A percentile compares a stretch with the other conserved stretches of the same genome.
Conservation (phyloP, 2,888 invertebrate species). For the Adelphocoris suturalis region DNA sequence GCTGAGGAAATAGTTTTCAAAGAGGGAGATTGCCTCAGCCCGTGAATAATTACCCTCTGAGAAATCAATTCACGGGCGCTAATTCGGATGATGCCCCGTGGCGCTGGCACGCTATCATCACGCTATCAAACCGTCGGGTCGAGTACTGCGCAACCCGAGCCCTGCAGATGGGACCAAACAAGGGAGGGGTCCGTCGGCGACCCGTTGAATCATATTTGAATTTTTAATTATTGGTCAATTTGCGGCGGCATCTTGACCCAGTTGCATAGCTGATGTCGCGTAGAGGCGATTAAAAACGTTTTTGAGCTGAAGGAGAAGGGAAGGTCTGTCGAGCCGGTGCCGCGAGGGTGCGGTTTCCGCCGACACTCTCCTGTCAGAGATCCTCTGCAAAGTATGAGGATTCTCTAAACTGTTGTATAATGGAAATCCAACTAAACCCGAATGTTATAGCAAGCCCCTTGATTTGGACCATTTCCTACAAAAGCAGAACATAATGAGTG, state of each 20-base stretch:
- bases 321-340: slow-evolving; percentile 2
- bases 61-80: slow-evolving; percentile 41
- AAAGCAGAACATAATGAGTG: no score
- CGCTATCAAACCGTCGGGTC: slow-evolving; percentile 9
- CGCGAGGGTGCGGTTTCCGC: not conserved
- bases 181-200: slow-evolving; percentile 6
- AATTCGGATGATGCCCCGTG: slow-evolving; percentile 24
- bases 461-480: no score
- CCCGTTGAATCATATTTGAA: slow-evolving; percentile 34
- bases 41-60: slow-evolving; percentile 31
- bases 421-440: no score
- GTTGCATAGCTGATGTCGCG: slow-evolving; percentile 31
- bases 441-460: no score
- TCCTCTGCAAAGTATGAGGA: not conserved
- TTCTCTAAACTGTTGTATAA: not conserved
- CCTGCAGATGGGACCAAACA: slow-evolving; percentile 16
- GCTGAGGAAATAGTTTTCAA: not conserved
- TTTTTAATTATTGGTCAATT: slow-evolving; percentile 42
- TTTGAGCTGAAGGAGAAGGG: not conserved
- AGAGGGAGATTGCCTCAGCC: slow-evolving; percentile 8
- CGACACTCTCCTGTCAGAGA: not conserved
- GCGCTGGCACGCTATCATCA: slow-evolving; percentile 36
- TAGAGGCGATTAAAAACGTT: not conserved
- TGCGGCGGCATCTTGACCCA: slow-evolving; percentile 42
- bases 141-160: not conserved